Evolutionary conservation across 2,888 invertebrate genomes (phyloP), one percentile per base, ranked within the genome.

Genomic region (Microctonus aethiopoides): DNA sequence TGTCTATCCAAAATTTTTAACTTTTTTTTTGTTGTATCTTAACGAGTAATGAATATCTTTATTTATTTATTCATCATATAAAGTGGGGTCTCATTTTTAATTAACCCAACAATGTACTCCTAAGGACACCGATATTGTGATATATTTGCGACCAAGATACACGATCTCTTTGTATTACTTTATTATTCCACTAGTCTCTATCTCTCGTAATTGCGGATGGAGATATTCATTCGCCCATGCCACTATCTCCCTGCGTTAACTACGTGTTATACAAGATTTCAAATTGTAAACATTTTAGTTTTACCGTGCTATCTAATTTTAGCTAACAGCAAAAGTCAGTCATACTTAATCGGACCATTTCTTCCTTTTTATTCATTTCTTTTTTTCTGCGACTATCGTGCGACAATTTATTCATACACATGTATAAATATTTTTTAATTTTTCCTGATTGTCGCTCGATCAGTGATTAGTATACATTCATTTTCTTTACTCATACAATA

Each of bases 1-100:
- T 69, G 34, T 65, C 65, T 63, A 62, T 71, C 22, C 34, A 29
- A 52, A 70, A 79, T 77, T 79, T 80, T 77, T 68, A 52, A 67
- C 34, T 67, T 70, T 71, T 46, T 29, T 20, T 11, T 11, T 32
- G n/a, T 64, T 68, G 67, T 70, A 60, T 67, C 67, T 71, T 57
- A 70, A 62, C 51, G 71, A 62, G 70, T 74, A 70, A 66, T 63
- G 66, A 69, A 65, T 71, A 70, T 70, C 22, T 54, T 22, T 54
- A 64, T 54, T 32, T 34, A 34, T 62, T 22, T 51, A 16, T 36
- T 9, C 13, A 20, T 54, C 24, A 16, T 51, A 22, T 10, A 22
- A 29, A 3, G 29, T 29, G 29, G 3, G 7, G 26, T 66, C 41
- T 59, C 24, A 32, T 70, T 65, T 57, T 52, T 20, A 39, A 41